Conservation (phyloP, 2,797 vertebrate species). For the Coregonus sp. region DNA sequence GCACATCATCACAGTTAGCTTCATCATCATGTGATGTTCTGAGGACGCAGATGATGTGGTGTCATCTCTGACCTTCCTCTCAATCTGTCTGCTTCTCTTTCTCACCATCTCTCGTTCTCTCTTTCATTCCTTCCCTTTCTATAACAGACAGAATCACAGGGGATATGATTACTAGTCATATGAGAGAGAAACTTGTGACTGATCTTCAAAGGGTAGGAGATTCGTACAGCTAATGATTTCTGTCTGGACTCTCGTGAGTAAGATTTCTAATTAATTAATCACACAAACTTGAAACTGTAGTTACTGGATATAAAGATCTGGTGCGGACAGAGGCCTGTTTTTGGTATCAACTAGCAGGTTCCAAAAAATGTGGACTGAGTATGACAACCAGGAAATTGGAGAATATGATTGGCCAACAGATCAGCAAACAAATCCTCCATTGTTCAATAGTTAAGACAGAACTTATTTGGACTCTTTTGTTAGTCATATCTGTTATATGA, state of each 20-base stretch:
- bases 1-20: constrained; percentile 27
- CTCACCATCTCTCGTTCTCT: constrained; percentile 7
- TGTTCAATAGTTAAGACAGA: not conserved
- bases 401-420: constrained; percentile 7
- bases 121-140: constrained; percentile 1
- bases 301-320: not conserved
- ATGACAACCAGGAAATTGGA: not conserved
- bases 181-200: constrained; percentile 20
- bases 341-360: not conserved
- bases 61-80: constrained; percentile 25
- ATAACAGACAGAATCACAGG: constrained; percentile 19
- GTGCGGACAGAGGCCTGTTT: not conserved
- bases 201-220: constrained; percentile 4
- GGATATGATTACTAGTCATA: constrained; percentile 22
- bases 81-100: not conserved
- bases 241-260: not conserved
- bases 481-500: not conserved
- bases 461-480: not conserved
- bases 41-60: constrained; percentile 19
- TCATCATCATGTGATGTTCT: constrained; percentile 22
- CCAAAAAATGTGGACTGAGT: not conserved
- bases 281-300: not conserved
- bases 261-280: not conserved
- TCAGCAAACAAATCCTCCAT: constrained; percentile 21
- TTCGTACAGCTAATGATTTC: not conserved